Percentiles rank a stretch among this genome's conserved stretches.
Conservation (phyloP, 1,140 invertebrate species). For the Hyphantria cunea region DNA sequence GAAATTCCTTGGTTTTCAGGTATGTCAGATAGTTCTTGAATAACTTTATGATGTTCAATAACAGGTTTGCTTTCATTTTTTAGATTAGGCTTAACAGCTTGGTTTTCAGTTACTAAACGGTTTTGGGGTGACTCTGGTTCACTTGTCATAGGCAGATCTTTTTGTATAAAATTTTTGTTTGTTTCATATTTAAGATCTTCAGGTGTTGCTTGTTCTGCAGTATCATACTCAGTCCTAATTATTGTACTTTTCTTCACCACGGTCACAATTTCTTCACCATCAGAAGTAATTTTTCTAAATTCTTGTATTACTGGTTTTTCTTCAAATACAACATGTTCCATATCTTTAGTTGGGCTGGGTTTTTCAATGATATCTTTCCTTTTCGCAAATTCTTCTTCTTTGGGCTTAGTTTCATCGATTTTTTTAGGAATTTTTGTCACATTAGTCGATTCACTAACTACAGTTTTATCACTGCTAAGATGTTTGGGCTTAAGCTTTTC, state of each 20-base stretch:
- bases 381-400: slow-evolving; percentile 1
- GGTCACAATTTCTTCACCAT: slow-evolving; percentile 20
- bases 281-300: slow-evolving; percentile 22
- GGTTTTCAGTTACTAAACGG: not conserved
- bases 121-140: not conserved
- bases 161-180: not conserved
- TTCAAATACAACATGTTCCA: slow-evolving; percentile 29
- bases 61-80: not conserved
- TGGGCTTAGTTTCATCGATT: not conserved
- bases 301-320: slow-evolving; percentile 33
- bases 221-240: slow-evolving; percentile 40
- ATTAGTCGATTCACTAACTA: slow-evolving; percentile 10
- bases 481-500: not conserved
- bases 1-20: not conserved
- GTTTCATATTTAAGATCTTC: not conserved
- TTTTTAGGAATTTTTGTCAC: not conserved
- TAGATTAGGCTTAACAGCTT: not conserved
- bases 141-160: not conserved
- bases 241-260: slow-evolving; percentile 24
- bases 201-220: slow-evolving; percentile 23
- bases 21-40: not conserved
- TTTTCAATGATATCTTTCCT: slow-evolving; percentile 4
- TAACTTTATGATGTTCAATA: not conserved
- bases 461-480: not conserved
- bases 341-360: slow-evolving; percentile 20